Base-by-base conservation (phyloP, 1,140 invertebrate genomes). In the Calliphora vicina region DNA sequence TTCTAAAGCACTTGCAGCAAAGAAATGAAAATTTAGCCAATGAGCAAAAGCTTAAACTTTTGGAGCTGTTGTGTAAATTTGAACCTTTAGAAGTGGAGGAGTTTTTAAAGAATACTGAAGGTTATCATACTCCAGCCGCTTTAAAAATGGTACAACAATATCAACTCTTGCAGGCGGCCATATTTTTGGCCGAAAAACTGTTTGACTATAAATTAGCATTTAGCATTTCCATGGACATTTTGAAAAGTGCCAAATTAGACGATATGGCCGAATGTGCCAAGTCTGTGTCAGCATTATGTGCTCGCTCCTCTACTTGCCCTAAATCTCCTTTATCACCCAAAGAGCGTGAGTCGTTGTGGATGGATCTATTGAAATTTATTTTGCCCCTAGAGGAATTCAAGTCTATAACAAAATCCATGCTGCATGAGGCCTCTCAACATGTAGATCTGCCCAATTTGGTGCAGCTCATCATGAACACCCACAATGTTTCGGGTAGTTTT, bases 41-140 rank as follows among this genome's bases (percentile, higher is more conserved):
- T 1, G 86, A 89, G 57, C 89, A 94, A 26, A 89, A 93, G 20
- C 94, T 95, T 86, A 91, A 91, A 83, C 94, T 95, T 86, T 92
- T 97, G 73, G 92, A 94, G 78, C 90, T 96, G 3, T 93, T 96
- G 91, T 96, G 95, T 86, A 90, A 93, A 84, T 91, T 93, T 87
- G 92, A 94, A 76, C 73, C 87, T 1, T 71, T 84, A 13, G 82
- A 35, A 13, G 86, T 90, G 83, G 85, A 84, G 80, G 85, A 86
- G 67, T 90, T 90, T 88, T 87, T 90, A 15, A 87, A 50, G 72
- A 85, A 67, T 71, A 87, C 83, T 82, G 82, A 71, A 0, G 84
- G 85, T 15, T 87, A 91, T 85, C 86, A 89, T 1, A 84, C 89
- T 20, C 90, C 91, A 29, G 82, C 88, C 81, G 91, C 92, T 73